Base-by-base conservation (phyloP, 2,888 invertebrate species). In the Kuschelorhynchus macadamiae region DNA sequence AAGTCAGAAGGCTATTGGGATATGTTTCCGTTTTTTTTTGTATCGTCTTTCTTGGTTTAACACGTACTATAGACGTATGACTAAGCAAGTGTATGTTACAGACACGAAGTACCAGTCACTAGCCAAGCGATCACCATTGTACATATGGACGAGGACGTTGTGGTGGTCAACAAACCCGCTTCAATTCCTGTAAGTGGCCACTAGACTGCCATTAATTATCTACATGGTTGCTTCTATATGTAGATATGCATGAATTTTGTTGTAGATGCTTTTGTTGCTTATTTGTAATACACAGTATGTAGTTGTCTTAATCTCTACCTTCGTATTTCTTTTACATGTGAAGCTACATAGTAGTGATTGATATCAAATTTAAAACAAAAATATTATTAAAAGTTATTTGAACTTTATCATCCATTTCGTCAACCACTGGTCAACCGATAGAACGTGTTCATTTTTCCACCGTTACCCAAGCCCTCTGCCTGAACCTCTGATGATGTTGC, bases 151-250 rank as follows among this genome's bases (percentile, higher is more conserved):
- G 96, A 97, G 87, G 97, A 99, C 89, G 91, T 98, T 88, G 92
- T 99, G 88, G 98, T 99, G 87, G 95, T 98, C 87, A 96, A 98
- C 92, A 98, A 98, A 91, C 98, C 98, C 85, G 95, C 97, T 87
- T 98, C 98, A 87, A 96, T 98, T 89, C 98, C 98, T 86, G 96
- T 97, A 94, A 95, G 95, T 95, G 92, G 92, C 92, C 89, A 89
- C 72, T 90, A 90, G 90, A 91, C 91, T 86, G 90, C 91, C 91
- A 91, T 90, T 76, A 32, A 12, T 52, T 46, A 53, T 67, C 64
- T 56, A 56, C 56, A 65, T 25, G 46, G 12, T 25, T 65, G 39
- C 25, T 49, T 52, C 61, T 25, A 32, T 52, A 17, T 65, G 65
- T 65, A 52, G 65, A 52, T 30, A 32, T 59, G 32, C 57, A 57